Percentiles rank a stretch among this genome's conserved stretches.
Conservation (phyloP, 2,113 vertebrate species). For the Urocolius indicus region DNA sequence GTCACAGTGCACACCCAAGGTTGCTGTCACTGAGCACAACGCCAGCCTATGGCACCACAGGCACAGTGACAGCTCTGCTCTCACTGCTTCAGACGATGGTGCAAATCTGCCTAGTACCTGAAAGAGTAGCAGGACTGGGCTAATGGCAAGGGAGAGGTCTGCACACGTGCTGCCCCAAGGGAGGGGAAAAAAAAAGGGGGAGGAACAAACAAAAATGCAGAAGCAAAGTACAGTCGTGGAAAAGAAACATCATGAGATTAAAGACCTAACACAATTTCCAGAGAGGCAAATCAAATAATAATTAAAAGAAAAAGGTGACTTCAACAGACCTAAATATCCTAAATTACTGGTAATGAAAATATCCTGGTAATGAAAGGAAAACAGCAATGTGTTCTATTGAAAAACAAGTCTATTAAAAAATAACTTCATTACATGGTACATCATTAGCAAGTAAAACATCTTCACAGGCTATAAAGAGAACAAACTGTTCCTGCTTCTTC, state of each 20-base stretch:
- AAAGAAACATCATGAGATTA: not conserved
- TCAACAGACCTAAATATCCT: not conserved
- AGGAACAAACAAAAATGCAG: not conserved
- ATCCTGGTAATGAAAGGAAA: not conserved
- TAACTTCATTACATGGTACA: not conserved
- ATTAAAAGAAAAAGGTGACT: not conserved
- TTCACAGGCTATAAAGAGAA: not conserved
- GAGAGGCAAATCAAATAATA: not conserved
- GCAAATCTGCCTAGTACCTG: not conserved
- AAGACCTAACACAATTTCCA: not conserved
- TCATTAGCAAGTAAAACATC: not conserved
- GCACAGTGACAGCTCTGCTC: not conserved
- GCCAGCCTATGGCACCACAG: not conserved
- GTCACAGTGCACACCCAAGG: fast-evolving
- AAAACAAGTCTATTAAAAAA: not conserved
- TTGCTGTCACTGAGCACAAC: not conserved
- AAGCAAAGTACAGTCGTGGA: not conserved
- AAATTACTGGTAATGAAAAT: too few species aligned
- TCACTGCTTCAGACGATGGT: not conserved
- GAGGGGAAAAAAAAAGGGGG: too few species aligned
- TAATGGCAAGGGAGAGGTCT: not conserved
- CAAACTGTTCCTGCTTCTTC: not conserved
- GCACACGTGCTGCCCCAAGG: not conserved
- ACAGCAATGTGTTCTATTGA: not conserved
- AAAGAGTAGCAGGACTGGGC: not conserved